Percentiles rank a stretch among this genome's conserved stretches.
These are phyloP conservation scores for Ceratotherium simum DNA, from an alignment of 2,113 vertebrate genomes.

Conservation along the genomic window DNA sequence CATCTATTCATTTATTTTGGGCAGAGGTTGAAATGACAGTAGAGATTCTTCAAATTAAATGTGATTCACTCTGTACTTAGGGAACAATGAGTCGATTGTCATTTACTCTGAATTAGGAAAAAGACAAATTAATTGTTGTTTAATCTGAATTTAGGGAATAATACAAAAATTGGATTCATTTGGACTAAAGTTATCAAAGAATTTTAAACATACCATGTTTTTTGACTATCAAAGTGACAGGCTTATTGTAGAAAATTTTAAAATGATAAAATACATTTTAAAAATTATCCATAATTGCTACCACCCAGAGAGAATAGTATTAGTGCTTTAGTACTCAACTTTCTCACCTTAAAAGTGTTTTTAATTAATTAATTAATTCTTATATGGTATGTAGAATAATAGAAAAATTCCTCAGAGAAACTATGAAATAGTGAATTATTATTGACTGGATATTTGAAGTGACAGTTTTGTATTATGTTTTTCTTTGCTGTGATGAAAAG, in stretches of 20 bases:
- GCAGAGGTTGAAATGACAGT: not conserved
- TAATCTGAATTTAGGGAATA: not conserved
- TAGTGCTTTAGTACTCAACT: not conserved
- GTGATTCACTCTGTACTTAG: not conserved
- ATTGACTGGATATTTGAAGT: not conserved
- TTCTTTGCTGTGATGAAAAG: not conserved
- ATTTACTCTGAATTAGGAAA: not conserved
- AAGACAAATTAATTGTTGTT: not conserved
- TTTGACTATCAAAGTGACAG: not conserved
- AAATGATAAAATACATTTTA: not conserved
- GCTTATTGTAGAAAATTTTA: not conserved
- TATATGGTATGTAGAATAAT: not conserved
- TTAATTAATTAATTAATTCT: not conserved
- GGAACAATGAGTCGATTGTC: not conserved
- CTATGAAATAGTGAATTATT: slow-evolving; percentile 3
- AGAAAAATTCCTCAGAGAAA: not conserved
- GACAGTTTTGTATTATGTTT: not conserved
- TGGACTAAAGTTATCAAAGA: not conserved
- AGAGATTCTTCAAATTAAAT: not conserved
- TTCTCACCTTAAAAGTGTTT: not conserved
- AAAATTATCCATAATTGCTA: not conserved
- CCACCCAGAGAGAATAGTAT: not conserved
- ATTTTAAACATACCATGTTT: not conserved
- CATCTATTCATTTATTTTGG: not conserved
- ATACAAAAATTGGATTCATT: not conserved